Conservation (phyloP, 2,113 vertebrate species). For the Grus americana region DNA sequence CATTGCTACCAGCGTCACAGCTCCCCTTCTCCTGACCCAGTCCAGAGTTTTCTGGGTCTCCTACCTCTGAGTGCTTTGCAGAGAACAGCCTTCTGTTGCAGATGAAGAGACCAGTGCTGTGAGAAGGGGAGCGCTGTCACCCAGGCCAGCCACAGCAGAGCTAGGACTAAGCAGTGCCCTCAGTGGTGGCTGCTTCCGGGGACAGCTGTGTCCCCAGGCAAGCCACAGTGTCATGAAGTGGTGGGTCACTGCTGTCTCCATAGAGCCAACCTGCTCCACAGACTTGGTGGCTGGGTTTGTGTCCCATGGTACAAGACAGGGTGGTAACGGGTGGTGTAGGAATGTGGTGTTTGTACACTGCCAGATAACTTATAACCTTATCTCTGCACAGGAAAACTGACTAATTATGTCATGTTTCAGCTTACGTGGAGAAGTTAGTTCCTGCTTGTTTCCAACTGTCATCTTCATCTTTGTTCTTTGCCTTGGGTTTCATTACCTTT, state of each 20-base stretch:
- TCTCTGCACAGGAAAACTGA: neutral
- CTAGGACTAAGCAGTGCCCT: neutral
- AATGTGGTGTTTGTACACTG: neutral
- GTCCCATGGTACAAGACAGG: neutral
- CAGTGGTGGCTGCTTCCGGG: neutral
- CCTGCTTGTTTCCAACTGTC: neutral
- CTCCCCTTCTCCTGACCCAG: neutral
- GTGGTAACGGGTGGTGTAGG: neutral
- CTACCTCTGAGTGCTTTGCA: neutral
- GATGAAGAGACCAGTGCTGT: neutral
- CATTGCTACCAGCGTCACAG: neutral
- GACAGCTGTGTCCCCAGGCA: neutral
- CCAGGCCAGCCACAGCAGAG: neutral
- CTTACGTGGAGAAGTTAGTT: neutral
- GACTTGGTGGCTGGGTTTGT: neutral
- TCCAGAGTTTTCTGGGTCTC: neutral
- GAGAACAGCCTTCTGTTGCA: neutral
- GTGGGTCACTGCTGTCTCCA: neutral
- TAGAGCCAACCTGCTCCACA: neutral
- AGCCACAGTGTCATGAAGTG: neutral
- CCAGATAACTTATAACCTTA: neutral
- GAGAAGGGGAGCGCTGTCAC: rapidly evolving
- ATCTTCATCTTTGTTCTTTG: neutral
- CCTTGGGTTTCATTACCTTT: neutral
- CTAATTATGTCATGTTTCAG: neutral